Conservation (phyloP, 2,888 invertebrate genomes). For the Erebia ligea region DNA sequence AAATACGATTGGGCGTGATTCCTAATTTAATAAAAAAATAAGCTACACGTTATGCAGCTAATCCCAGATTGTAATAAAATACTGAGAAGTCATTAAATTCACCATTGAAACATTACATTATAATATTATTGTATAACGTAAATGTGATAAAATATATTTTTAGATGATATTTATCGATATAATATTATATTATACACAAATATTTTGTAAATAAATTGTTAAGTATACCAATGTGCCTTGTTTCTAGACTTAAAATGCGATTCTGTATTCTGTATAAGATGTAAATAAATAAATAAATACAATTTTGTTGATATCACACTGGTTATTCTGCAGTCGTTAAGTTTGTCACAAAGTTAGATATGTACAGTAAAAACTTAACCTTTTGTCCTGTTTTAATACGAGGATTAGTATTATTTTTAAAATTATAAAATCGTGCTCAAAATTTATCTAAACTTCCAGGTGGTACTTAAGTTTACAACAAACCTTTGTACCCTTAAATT, state of each 20-base stretch:
- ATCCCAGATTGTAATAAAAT: not conserved
- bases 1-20: not conserved
- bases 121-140: constrained; percentile 46
- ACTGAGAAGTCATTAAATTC: constrained; percentile 46
- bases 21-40: not conserved
- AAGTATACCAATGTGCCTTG: constrained; percentile 60
- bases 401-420: not conserved
- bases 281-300: constrained; percentile 30
- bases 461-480: constrained; percentile 21
- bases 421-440: constrained; percentile 22
- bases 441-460: constrained; percentile 14
- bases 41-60: not conserved
- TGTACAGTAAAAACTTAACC: constrained; percentile 7
- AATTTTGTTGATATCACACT: constrained; percentile 31
- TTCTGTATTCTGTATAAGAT: constrained; percentile 31
- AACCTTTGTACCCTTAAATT: constrained; percentile 1
- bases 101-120: constrained; percentile 55
- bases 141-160: constrained; percentile 77
- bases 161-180: constrained; percentile 64
- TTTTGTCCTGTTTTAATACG: not conserved
- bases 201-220: constrained; percentile 53
- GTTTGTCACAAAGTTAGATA: constrained; percentile 32
- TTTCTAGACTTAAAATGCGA: constrained; percentile 27
- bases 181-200: constrained; percentile 42
- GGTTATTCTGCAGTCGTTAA: constrained; percentile 38